Base-by-base conservation (phyloP, 2,113 vertebrate genomes). In the Neolamprologus fasciatus region DNA sequence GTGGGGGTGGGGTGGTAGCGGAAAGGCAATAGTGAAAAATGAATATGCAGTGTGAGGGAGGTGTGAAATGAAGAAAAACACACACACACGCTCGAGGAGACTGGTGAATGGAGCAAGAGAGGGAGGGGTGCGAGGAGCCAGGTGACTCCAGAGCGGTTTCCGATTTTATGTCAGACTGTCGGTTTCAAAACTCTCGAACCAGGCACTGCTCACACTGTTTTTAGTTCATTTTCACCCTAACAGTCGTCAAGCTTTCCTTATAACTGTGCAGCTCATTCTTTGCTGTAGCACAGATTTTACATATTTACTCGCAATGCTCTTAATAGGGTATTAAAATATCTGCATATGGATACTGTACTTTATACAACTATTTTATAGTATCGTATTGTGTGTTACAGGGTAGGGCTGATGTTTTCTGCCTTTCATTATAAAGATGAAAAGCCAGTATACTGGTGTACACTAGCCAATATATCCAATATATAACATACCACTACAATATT, bases 21-120 rank as follows among this genome's bases (percentile, higher is more conserved):
- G 86, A 21, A 28, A 88, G 55, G 87, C 71, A 88, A 79, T 71
- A 79, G 89, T 87, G 88, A 92, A 88, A 92, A 86, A 92, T 92
- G 88, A 92, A 90, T 89, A 92, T 91, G 89, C 61, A 86, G 91
- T 47, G 86, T 53, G 86, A 91, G 76, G 81, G 88, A 87, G 55
- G 92, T 89, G 86, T 91, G 86, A 89, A 91, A 87, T 61, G 91
- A 89, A 89, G 81, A 89, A 47, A 94, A 91, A 91, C 84, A 91
- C 58, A 80, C 57, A 90, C 37, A 35, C 61, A 37, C 31, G 63
- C 66, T 79, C 14, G 68, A 47, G 86, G 86, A 85, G 79, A 45
- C 37, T 66, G 82, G 78, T 76, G 82, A 71, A 87, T 23, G 28
- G 57, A 82, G n/a, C 3, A 16, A 68, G 4, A 51, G 8, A 68